These are phyloP conservation scores for Bostrychus sinensis DNA, from an alignment of 2,113 vertebrate genomes.

Conservation along the genomic window DNA sequence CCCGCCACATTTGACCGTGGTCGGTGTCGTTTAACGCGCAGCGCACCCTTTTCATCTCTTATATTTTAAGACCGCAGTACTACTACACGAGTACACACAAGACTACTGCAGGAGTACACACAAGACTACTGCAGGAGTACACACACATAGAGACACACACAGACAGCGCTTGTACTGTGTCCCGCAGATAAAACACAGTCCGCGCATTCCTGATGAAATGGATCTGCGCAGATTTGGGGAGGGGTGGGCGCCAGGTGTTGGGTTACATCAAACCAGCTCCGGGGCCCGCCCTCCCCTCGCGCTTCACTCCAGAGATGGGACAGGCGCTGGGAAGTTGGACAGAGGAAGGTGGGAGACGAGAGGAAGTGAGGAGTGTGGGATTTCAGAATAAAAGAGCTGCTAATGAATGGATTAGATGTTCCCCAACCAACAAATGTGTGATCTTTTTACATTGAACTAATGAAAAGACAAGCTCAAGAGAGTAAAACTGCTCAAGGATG, in stretches of 20 bases:
- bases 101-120: no score
- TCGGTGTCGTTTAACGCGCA: slow-evolving; percentile 61
- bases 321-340: slow-evolving; percentile 16
- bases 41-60: slow-evolving; percentile 69
- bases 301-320: background rate
- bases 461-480: no score
- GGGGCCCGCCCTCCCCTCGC: slow-evolving; percentile 64
- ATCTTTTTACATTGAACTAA: no score
- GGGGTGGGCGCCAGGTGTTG: slow-evolving; percentile 78
- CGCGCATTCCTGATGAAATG: slow-evolving; percentile 77
- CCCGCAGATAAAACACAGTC: slow-evolving; percentile 77
- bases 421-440: no score
- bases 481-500: no score
- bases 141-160: no score
- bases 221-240: slow-evolving; percentile 78
- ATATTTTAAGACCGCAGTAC: slow-evolving; percentile 76
- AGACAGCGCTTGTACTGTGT: slow-evolving; percentile 74
- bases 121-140: no score
- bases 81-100: no score
- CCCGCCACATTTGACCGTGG: slow-evolving; percentile 54
- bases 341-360: background rate
- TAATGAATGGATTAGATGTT: background rate
- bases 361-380: background rate
- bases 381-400: slow-evolving; percentile 58
- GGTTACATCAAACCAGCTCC: slow-evolving; percentile 76